Evolutionary conservation across 1,140 invertebrate species (phyloP).

Genomic region (Drosophila carrolli): DNA sequence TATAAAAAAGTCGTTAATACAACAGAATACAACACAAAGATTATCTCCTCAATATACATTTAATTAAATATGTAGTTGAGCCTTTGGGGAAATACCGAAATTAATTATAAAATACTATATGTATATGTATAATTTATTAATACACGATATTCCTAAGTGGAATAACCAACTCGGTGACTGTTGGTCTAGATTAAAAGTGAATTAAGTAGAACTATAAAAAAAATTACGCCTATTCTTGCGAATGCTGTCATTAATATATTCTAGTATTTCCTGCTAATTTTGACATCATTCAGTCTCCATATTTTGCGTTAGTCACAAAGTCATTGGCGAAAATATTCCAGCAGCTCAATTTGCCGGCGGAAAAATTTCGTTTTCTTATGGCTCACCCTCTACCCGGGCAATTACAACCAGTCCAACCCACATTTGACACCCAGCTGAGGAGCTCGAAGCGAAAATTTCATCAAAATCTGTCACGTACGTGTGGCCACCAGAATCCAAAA

Average conservation of each 20-base stretch:
- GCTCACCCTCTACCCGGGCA: conserved; percentile 22
- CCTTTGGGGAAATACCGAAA: neutral
- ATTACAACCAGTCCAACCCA: conserved; percentile 55
- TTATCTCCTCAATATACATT: neutral
- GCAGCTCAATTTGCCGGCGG: conserved; percentile 19
- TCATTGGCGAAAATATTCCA: conserved; percentile 19
- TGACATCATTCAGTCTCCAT: conserved; percentile 11
- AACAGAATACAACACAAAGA: too few species aligned
- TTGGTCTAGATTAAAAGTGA: neutral
- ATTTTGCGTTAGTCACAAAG: conserved; percentile 1
- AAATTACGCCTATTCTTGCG: neutral
- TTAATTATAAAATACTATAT: neutral
- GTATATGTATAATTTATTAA: too few species aligned
- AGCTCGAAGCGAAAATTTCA: conserved; percentile 57
- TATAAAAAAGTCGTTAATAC: conserved; percentile 8
- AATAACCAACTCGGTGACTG: too few species aligned
- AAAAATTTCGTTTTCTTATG: conserved; percentile 14
- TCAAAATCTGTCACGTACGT: conserved; percentile 75
- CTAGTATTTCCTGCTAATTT: conserved; percentile 22
- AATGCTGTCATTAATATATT: conserved; percentile 2
- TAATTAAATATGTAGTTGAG: neutral
- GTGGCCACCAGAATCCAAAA: conserved; percentile 26
- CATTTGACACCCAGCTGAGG: conserved; percentile 31
- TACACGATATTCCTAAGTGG: too few species aligned
- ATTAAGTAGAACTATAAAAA: neutral